Conservation (phyloP, 1,140 invertebrate species). For the Eriocheir sinensis region DNA sequence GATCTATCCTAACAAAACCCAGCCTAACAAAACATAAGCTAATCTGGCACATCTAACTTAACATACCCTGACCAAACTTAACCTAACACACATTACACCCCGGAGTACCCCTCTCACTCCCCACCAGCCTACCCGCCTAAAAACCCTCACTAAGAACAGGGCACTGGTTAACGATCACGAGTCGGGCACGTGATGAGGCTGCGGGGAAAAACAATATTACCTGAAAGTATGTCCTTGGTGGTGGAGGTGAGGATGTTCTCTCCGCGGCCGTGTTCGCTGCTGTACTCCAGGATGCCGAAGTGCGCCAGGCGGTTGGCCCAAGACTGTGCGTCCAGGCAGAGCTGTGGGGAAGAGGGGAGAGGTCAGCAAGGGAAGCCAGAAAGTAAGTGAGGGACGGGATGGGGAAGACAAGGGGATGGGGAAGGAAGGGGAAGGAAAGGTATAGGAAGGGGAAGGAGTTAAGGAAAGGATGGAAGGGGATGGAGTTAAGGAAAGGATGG, state of each 20-base stretch:
- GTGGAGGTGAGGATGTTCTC: slow-evolving; percentile 77
- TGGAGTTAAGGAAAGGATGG: background rate
- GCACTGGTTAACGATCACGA: no score
- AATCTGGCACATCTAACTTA: no score
- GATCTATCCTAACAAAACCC: no score
- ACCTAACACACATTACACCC: no score
- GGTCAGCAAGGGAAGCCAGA: background rate
- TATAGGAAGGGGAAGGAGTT: background rate
- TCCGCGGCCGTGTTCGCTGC: slow-evolving; percentile 72
- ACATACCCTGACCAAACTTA: background rate
- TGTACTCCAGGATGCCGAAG: slow-evolving; percentile 76
- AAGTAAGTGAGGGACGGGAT: background rate
- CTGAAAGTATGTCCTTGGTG: slow-evolving; percentile 65
- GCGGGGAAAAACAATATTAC: no score
- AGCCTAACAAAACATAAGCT: no score
- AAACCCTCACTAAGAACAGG: background rate
- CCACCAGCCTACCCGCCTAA: background rate
- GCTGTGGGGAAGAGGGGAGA: slow-evolving; percentile 42
- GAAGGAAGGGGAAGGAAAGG: background rate
- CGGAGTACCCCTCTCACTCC: no score
- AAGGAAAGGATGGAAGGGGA: background rate
- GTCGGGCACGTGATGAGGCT: no score
- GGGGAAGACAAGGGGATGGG: background rate
- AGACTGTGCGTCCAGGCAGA: slow-evolving; percentile 75
- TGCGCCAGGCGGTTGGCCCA: slow-evolving; percentile 78